A percentile compares a stretch with the other conserved stretches of the same genome.
Evolutionary conservation across 1,140 invertebrate species (phyloP).

Genomic region (Chymomyza costata): DNA sequence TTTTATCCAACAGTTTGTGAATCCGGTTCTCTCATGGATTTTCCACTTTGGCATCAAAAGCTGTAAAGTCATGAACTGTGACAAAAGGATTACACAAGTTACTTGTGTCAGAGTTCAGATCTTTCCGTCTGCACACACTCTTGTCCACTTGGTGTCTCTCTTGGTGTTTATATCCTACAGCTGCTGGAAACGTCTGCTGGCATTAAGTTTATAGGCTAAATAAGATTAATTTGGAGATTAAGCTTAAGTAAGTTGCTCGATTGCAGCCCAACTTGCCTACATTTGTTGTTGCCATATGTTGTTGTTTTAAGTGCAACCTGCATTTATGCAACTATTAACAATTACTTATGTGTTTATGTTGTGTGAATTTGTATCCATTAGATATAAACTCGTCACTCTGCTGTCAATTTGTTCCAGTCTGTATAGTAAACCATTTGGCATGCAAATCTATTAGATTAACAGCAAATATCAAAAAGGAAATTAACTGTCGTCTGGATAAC

Average conservation of each 20-base stretch:
- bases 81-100: conserved; percentile 67
- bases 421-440: conserved; percentile 12
- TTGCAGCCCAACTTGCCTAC: too few species aligned
- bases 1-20: not conserved
- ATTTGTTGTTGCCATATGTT: too few species aligned
- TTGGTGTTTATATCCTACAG: not conserved
- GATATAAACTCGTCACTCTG: too few species aligned
- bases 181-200: not conserved
- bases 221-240: conserved; percentile 66
- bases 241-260: conserved; percentile 11
- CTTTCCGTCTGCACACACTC: not conserved
- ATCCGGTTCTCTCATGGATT: not conserved
- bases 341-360: not conserved
- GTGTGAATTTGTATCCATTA: too few species aligned
- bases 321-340: not conserved
- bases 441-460: conserved; percentile 71
- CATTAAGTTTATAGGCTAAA: conserved; percentile 55
- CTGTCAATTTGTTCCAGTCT: conserved; percentile 28
- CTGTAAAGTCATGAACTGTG: conserved; percentile 58
- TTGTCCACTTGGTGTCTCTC: not conserved
- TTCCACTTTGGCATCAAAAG: conserved; percentile 17
- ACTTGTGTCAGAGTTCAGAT: conserved; percentile 21
- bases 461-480: conserved; percentile 72
- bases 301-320: too few species aligned
- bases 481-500: conserved; percentile 64